Evolutionary conservation across 1,140 invertebrate species (phyloP), one percentile per base, ranked within the genome.

Genomic region (Heliconius eleuchia): DNA sequence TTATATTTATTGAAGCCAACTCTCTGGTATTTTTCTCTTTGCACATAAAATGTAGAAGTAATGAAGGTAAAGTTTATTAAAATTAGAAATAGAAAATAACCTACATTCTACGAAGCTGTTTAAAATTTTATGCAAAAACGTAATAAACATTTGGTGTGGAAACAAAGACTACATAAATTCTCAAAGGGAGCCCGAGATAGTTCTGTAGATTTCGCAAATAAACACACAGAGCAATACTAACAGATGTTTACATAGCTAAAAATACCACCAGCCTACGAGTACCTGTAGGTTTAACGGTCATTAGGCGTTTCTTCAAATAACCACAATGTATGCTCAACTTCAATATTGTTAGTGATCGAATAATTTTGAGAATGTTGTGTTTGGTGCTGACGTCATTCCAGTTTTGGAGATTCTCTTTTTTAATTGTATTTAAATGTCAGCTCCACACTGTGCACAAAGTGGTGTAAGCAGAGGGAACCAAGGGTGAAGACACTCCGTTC

Each of bases 101-200:
- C 60, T 39, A 37, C 71, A 72, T 39, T 39, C n/a, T 39, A 42
- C 19, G 18, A 39, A 72, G 71, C 60, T 30, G 60, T 66, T 66
- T 66, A 66, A 30, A 66, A 18, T 18, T 66, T 66, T 30, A 66
- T 66, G 60, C 60, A 66, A 66, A 66, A 66, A 66, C 13, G 16
- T 27, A 23, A 11, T 50, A 74, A 74, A 74, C 73, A 52, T 27
- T 30, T 52, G 73, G 73, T 74, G 73, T 74, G 73, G 60, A 66
- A 66, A 66, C 60, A 66, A 66, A 57, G 30, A 75, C 6, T 37
- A 34, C 71, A 78, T 73, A 78, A 55, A 78, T 42, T 72, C 66
- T 73, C 71, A 74, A 78, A 78, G 77, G 77, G 72, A 73, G 39
- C 46, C 34, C 52, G 52, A 73, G 72, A 73, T 76, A 76, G 76